Evolutionary conservation across 2,888 invertebrate species (phyloP), one percentile per base, ranked within the genome.

Genomic region (Pyrgus malvae): DNA sequence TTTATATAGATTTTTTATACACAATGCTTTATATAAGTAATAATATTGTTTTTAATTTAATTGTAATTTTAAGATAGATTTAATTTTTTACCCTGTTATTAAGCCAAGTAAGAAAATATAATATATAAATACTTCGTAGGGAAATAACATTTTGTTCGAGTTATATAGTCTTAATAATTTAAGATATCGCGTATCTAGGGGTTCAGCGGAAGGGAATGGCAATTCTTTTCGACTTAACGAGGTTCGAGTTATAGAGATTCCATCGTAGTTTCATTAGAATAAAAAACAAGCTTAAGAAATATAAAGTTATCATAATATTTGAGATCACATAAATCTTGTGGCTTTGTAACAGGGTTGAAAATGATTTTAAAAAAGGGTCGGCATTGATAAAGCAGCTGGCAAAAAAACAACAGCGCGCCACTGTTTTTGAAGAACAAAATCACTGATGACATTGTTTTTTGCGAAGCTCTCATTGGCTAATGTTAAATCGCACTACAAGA

Each of bases 361-460:
- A 29, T 29, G 29, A 9, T 29, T 29, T 29, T 29, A 9, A 29
- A 9, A 29, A 29, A 29, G 29, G 29, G 29, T 29, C 29, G 29
- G 29, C 29, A 29, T 29, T 29, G 29, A 29, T 29, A 29, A 29
- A 29, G 29, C 29, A n/a, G 29, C 29, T 29, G 29, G 29, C 29
- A 29, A 29, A 29, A 29, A 29, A 29, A 29, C 29, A 29, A 29
- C 29, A 29, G 29, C 29, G 29, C 29, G 29, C 29, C 29, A 11
- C 29, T 29, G 29, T 29, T 29, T 29, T 29, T 29, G 29, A 29
- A 29, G 29, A 35, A 35, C 16, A 41, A 41, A 41, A 41, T 21
- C 41, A 41, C 41, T 41, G 41, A 41, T 41, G 23, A 41, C 41
- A 41, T 41, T 41, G 41, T 41, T 41, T 35, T 41, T 41, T 41